Evolutionary conservation across 35 echinoderm and acorn worm species (phyloP), one percentile per base, ranked within the genome.

Genomic region (Ophiothrix spiculata): DNA sequence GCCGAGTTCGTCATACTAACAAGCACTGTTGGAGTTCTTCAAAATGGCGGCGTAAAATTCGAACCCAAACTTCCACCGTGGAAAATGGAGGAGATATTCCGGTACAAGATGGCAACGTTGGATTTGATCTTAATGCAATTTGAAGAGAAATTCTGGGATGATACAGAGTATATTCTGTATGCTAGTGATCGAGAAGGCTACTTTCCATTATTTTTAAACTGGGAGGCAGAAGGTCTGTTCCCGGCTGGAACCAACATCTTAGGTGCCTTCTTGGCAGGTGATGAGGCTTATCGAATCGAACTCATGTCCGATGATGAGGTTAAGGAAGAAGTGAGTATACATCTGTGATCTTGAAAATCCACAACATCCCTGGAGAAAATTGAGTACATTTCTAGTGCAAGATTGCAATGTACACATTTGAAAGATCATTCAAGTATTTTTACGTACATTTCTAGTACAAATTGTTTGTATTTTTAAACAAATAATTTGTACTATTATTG

Each of bases 121-220:
- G 82, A 80, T 13, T 76, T 76, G 73, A 84, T 90, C 39, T 90
- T 90, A 39, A 33, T 90, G 64, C 77, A 84, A 29, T 90, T 90
- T 84, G 60, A 64, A 32, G 75, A 25, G 31, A 74, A 83, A 37
- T 90, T 90, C 74, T 90, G 88, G 88, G 69, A 83, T 23, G 81
- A 84, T 32, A 45, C 45, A 0, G 88, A 90, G 74, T 84, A 31
- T 34, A 84, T 90, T 32, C 13, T 90, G 29, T 75, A 90, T 75
- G 64, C 81, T 16, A 81, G 81, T 39, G 56, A 75, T 15, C 69
- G 75, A 16, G 23, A 39, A 37, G 88, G 88, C 11, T 90, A 83
- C 75, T 90, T 56, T 34, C 88, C 88, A 8, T 17, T 37, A 21
- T 90, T 82, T 32, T 42, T 83, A 31, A 90, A 90, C 60, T 75